Percentiles rank a stretch among this genome's conserved stretches.
phyloP scores from a whole-genome alignment of 2,113 vertebrate species.

The Deroptyus accipitrinus region DNA sequence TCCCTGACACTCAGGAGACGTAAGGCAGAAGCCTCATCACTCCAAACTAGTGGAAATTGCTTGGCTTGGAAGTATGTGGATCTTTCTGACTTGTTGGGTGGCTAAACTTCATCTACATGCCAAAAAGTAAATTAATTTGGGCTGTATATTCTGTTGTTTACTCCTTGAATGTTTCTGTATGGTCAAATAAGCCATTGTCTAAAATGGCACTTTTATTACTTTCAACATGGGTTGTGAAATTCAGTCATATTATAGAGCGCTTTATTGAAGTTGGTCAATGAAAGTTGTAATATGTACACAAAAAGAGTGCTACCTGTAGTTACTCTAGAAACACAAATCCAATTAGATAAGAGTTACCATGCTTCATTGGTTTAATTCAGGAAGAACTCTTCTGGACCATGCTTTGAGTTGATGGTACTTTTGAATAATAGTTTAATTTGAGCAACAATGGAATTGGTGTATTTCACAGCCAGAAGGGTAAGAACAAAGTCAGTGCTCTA shows the following conservation, averaged over 20 bases:
- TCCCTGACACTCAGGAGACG: background rate
- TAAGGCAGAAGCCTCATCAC: background rate
- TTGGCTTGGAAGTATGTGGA: background rate
- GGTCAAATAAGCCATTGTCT: background rate
- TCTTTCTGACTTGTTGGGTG: background rate
- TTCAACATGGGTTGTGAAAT: background rate
- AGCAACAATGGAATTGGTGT: background rate
- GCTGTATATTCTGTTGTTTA: background rate
- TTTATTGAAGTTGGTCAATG: background rate
- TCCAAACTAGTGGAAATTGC: background rate
- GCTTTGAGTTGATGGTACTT: background rate
- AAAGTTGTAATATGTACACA: background rate
- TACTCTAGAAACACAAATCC: background rate
- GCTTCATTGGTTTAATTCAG: background rate
- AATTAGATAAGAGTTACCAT: background rate
- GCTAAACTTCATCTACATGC: background rate
- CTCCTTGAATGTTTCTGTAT: background rate
- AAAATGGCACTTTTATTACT: background rate
- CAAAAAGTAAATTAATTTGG: background rate
- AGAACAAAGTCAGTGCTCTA: background rate
- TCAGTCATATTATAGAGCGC: background rate
- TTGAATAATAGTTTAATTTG: background rate
- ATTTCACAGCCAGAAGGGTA: background rate
- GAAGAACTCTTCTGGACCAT: background rate
- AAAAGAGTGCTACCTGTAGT: background rate